phyloP scores from a whole-genome alignment of 2,113 vertebrate species.

The Meles meles region DNA sequence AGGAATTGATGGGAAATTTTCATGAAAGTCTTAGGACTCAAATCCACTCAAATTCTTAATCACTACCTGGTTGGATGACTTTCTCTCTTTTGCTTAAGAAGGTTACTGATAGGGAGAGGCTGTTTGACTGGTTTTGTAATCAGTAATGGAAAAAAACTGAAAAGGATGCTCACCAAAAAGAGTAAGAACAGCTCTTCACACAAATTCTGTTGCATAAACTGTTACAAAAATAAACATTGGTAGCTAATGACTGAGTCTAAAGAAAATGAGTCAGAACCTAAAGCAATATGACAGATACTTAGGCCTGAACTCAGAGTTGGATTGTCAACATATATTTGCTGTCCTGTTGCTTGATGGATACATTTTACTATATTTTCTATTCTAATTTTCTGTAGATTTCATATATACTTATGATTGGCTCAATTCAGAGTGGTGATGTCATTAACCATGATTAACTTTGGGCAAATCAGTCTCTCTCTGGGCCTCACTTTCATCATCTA shows the following conservation, averaged over 20 bases:
- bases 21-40: background rate
- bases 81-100: constrained; percentile 13
- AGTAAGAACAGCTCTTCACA: background rate
- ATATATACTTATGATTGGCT: background rate
- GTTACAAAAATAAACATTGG: background rate
- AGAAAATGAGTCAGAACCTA: background rate
- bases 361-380: background rate
- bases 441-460: background rate
- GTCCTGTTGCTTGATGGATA: background rate
- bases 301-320: background rate
- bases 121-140: constrained; percentile 7
- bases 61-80: background rate
- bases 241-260: background rate
- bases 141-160: background rate
- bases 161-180: background rate
- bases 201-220: background rate
- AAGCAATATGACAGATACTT: background rate
- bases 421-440: background rate
- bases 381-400: background rate
- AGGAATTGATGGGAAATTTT: background rate
- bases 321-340: background rate
- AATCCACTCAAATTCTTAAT: background rate
- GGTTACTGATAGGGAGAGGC: background rate
- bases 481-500: background rate
- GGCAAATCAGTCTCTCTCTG: background rate